Evolutionary conservation across 2,888 invertebrate genomes (phyloP), one percentile per base, ranked within the genome.

Genomic region (Bombylius major): DNA sequence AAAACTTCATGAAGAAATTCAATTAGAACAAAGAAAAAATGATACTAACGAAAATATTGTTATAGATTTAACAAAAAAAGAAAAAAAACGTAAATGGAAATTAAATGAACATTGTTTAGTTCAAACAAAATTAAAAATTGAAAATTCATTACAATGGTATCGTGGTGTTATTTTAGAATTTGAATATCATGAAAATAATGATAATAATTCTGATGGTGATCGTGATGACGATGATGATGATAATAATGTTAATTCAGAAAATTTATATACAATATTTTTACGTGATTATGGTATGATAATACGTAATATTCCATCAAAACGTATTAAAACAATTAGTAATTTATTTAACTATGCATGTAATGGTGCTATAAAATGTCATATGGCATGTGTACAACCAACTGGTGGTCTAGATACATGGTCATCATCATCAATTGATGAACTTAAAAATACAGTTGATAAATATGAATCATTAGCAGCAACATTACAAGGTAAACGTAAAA

Each of bases 321-420:
- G 74, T 39, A 67, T 87, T 23, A 77, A 75, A 48, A 70, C 76
- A 4, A 72, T 87, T 5, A 67, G 76, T 12, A 63, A 72, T 0
- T 69, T 76, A 9, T 84, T 85, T 59, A 65, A 70, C 8, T 67
- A 69, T 0, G 69, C 79, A 1, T 77, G 79, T 0, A 79, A 81
- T 57, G 80, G 81, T 0, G 81, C 82, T 0, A 75, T 83, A 32
- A 80, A 79, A 61, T 85, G 89, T 59, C 83, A 84, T 66, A 68
- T 92, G 52, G 80, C 79, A 3, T 84, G 85, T 31, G 78, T 91
- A 11, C 70, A 75, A 33, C 84, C 90, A 0, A 84, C 86, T 0
- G 84, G 85, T 0, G 83, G 80, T 1, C 75, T 77, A 7, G 53
- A 56, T 44, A 55, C 48, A 2, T 73, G 73, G 73, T 64, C 69